phyloP scores from a whole-genome alignment of 2,113 vertebrate species.

The Nasalis larvatus region DNA sequence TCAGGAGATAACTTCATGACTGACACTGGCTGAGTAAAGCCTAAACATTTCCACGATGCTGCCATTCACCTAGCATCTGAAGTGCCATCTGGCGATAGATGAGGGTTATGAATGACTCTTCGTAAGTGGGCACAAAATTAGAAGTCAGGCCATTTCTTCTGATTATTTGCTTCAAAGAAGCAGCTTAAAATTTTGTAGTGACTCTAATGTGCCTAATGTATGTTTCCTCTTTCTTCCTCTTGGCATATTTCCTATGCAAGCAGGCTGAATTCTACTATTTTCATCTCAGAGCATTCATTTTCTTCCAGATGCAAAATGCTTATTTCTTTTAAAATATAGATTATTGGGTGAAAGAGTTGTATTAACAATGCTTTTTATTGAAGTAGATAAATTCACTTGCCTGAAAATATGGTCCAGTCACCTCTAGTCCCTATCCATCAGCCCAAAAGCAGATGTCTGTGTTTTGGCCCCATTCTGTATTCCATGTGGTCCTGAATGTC shows the following conservation, averaged over 20 bases:
- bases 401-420: background rate
- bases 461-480: background rate
- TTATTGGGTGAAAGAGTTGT: background rate
- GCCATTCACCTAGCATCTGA: background rate
- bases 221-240: background rate
- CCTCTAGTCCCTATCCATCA: background rate
- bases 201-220: background rate
- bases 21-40: conserved; percentile 39
- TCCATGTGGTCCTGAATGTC: background rate
- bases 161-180: background rate
- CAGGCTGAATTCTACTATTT: background rate
- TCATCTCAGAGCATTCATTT: background rate
- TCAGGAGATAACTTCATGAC: conserved; percentile 38
- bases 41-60: conserved; percentile 17
- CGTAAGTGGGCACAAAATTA: conserved; percentile 40
- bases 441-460: background rate
- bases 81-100: background rate
- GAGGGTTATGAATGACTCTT: background rate
- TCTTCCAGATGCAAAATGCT: background rate
- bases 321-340: background rate
- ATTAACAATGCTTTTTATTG: background rate
- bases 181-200: background rate
- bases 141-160: conserved; percentile 17
- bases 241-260: background rate
- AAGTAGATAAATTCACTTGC: background rate